Base-by-base conservation (phyloP, 2,113 vertebrate species). In the Lepisosteus oculatus region DNA sequence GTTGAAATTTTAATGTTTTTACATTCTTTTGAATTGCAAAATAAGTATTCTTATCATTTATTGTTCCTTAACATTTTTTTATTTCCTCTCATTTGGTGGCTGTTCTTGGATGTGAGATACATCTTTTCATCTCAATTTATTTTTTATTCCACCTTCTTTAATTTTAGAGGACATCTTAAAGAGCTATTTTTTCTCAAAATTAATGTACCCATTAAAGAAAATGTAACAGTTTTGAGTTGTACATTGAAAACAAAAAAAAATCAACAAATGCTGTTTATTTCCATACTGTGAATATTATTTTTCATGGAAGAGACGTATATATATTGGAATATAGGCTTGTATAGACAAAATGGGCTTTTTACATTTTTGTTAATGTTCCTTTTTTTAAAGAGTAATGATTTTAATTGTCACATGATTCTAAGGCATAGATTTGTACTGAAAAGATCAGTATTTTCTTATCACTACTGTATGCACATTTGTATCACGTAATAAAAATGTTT, bases 401-500 rank as follows among this genome's bases (percentile, higher is more conserved):
- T 84, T 77, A 85, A 83, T 90, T 84, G 81, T 76, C 87, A 84
- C 84, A 88, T 85, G 84, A 90, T 90, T 87, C 75, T 86, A 83
- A 81, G 75, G 77, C 89, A 85, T 91, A 91, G 89, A 90, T 91
- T 92, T 92, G 76, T 92, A 90, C 85, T 88, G 80, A 87, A 86
- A 82, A 90, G 81, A 81, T 90, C 91, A 90, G 89, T 92, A 92
- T 92, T 92, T 92, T 92, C 88, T 80, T 90, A 92, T 87, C 43
- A 67, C 86, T 80, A 71, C 76, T 84, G 81, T 82, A 83, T 82
- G 85, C 88, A 89, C 77, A 87, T 90, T 88, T 89, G 77, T 89
- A 91, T 88, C 75, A 80, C 78, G 68, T 80, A 86, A 89, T 87
- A 83, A 83, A 80, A 75, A 77, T 81, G 77, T 89, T 88, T 84